Conservation (phyloP, 2,888 invertebrate species). For the Phoenoteleia sp. region DNA sequence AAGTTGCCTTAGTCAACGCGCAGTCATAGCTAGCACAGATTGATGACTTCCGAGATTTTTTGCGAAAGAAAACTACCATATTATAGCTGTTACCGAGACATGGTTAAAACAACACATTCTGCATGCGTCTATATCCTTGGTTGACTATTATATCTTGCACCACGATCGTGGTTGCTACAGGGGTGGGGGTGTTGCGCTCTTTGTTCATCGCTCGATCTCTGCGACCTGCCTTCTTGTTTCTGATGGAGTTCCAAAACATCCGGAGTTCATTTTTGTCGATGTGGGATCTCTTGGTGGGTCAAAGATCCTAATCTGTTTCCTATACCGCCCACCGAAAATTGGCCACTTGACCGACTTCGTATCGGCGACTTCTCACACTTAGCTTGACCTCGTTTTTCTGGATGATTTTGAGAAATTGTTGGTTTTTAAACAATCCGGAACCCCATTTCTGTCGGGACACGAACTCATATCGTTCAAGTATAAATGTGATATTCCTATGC, state of each 20-base stretch:
- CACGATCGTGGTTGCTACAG: background rate
- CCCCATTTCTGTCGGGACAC: conserved; percentile 9
- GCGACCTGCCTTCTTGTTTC: background rate
- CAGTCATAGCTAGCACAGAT: no score
- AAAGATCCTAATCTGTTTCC: background rate
- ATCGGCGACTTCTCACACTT: background rate
- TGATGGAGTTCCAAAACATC: background rate
- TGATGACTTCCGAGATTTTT: no score
- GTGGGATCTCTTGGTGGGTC: background rate
- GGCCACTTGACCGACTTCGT: background rate
- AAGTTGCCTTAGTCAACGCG: no score
- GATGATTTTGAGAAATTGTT: background rate
- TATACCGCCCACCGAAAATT: background rate
- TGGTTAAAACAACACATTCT: conserved; percentile 2
- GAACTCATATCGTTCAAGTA: conserved; percentile 7
- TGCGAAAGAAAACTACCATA: no score
- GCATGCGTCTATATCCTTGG: background rate
- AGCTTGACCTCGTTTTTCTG: background rate
- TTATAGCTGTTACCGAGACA: no score
- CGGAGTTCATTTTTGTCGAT: background rate
- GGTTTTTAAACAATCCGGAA: background rate
- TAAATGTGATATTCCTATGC: no score
- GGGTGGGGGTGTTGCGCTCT: conserved; percentile 12
- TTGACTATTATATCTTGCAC: background rate
- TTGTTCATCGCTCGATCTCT: background rate